Percentiles rank a stretch among this genome's conserved stretches.
Conservation (phyloP, 2,888 invertebrate species). For the Sinotaia quadrata region DNA sequence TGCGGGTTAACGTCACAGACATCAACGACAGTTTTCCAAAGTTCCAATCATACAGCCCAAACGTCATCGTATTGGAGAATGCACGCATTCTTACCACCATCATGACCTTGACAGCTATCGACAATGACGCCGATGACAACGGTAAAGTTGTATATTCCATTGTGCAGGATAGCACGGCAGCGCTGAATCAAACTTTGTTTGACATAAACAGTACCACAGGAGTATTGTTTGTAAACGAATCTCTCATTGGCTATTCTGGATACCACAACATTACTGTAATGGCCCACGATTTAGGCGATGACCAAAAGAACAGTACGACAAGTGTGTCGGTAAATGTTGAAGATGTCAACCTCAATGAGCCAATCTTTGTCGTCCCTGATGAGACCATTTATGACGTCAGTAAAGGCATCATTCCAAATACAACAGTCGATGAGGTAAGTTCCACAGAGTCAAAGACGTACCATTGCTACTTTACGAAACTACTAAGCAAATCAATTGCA, state of each 20-base stretch:
- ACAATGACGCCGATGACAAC: slow-evolving; percentile 53
- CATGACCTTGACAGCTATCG: slow-evolving; percentile 49
- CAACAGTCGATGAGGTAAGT: slow-evolving; percentile 33
- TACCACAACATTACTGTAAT: slow-evolving; percentile 43
- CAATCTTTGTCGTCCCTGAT: slow-evolving; percentile 69
- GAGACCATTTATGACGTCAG: slow-evolving; percentile 16
- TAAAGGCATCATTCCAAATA: slow-evolving; percentile 28
- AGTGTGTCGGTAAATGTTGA: slow-evolving; percentile 80
- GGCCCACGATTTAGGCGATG: slow-evolving; percentile 49
- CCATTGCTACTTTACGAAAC: no score
- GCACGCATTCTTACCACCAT: slow-evolving; percentile 40
- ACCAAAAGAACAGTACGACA: slow-evolving; percentile 35
- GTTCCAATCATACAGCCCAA: slow-evolving; percentile 40
- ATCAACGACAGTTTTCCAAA: slow-evolving; percentile 95
- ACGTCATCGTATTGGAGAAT: slow-evolving; percentile 66
- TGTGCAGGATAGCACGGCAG: slow-evolving; percentile 79
- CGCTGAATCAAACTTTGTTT: slow-evolving; percentile 8
- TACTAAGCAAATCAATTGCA: no score
- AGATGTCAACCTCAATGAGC: slow-evolving; percentile 93
- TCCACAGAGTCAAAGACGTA: no score
- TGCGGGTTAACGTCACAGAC: slow-evolving; percentile 82
- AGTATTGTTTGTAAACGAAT: slow-evolving; percentile 82
- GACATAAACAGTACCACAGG: neutral
- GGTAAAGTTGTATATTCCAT: slow-evolving; percentile 45
- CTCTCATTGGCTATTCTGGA: slow-evolving; percentile 82